A percentile compares a stretch with the other conserved stretches of the same genome.
Evolutionary conservation across 30 jellyfish, hydroid and myxozoan genomes (phyloP).

Genomic region (Hydractinia symbiolongicarpus): DNA sequence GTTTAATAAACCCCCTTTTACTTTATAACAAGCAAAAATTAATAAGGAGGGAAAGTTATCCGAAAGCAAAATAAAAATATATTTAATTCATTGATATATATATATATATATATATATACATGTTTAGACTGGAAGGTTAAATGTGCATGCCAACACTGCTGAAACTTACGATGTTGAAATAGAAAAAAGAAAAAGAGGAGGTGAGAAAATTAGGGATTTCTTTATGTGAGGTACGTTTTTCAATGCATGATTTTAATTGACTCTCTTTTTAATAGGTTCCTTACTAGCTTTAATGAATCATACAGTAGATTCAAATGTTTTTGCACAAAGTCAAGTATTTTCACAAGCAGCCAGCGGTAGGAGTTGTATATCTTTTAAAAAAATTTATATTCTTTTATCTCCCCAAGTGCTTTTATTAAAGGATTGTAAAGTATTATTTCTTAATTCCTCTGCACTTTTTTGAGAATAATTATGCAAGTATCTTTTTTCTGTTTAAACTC

Average conservation of each 20-base stretch:
- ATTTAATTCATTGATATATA: no score
- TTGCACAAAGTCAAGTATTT: slow-evolving; percentile 14
- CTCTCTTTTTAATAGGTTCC: slow-evolving; percentile 19
- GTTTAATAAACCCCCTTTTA: no score
- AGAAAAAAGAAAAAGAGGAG: slow-evolving; percentile 74
- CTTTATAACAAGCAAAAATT: no score
- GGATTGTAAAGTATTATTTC: neutral
- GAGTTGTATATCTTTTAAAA: no score
- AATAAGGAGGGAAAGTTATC: no score
- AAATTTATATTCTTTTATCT: no score
- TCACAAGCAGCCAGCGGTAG: slow-evolving; percentile 27
- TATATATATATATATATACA: no score
- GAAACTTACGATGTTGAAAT: slow-evolving; percentile 86
- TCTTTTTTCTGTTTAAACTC: no score
- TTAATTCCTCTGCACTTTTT: neutral
- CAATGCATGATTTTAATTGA: neutral
- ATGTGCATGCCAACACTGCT: slow-evolving; percentile 93
- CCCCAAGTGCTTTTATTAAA: neutral
- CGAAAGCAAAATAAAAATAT: no score
- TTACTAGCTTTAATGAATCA: slow-evolving; percentile 33
- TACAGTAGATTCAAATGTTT: slow-evolving; percentile 17
- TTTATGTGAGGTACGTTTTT: neutral
- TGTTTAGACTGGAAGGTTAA: slow-evolving; percentile 85
- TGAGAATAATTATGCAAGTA: neutral
- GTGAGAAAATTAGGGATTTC: neutral